Evolutionary conservation across 2,797 vertebrate genomes (phyloP).

Genomic region (Tinamus major): DNA sequence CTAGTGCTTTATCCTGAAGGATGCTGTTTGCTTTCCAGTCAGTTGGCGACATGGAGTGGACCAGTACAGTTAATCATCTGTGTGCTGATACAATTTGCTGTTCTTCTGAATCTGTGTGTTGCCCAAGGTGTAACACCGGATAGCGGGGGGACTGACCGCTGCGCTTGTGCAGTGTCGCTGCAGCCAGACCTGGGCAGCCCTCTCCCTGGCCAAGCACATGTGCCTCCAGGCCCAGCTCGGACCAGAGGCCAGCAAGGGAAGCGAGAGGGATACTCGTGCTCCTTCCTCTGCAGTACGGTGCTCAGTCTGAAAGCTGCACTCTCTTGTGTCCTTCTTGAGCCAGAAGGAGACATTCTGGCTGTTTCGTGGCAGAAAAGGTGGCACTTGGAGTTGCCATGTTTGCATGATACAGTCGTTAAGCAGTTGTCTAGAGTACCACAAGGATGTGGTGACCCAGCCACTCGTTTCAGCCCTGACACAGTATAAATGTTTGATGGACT

Average conservation of each 20-base stretch:
- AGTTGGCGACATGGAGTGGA: neutral
- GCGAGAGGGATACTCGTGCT: fast-evolving
- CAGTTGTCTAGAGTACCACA: neutral
- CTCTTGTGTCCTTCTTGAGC: neutral
- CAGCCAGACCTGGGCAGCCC: neutral
- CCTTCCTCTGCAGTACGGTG: neutral
- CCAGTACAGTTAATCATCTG: neutral
- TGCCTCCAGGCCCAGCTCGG: neutral
- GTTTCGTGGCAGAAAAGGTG: neutral
- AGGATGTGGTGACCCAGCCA: neutral
- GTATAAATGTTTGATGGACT: neutral
- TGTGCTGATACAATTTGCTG: neutral
- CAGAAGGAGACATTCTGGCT: neutral
- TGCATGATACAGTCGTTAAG: too few species aligned
- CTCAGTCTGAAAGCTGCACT: neutral
- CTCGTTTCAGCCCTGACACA: neutral
- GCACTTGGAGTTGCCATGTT: neutral
- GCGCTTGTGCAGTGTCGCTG: neutral
- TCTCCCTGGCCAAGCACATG: neutral
- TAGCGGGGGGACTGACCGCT: neutral
- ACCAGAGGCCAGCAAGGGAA: neutral
- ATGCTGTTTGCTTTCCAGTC: neutral
- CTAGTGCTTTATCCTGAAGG: neutral
- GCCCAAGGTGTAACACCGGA: neutral
- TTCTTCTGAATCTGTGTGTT: neutral